Percentiles rank a stretch among this genome's conserved stretches.
These are phyloP conservation scores for Clusia tigrina DNA, from an alignment of 2,888 invertebrate genomes.

Conservation along the genomic window DNA sequence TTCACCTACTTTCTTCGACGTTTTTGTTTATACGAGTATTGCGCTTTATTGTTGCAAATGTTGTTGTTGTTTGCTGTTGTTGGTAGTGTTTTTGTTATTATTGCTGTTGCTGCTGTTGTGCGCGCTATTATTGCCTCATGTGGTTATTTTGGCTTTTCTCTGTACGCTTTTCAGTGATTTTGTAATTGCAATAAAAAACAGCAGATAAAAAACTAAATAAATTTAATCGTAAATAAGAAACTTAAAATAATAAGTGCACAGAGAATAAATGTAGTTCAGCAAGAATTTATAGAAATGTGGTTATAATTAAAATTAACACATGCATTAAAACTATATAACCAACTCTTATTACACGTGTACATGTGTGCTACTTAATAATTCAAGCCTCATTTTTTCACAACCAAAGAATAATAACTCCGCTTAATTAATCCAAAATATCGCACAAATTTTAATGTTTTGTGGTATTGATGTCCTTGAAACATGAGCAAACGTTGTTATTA, in stretches of 20 bases:
- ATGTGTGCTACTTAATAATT: too few species aligned
- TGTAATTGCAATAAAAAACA: not conserved
- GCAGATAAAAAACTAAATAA: not conserved
- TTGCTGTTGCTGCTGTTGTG: slow-evolving; percentile 3
- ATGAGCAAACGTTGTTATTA: not conserved
- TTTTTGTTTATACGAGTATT: slow-evolving; percentile 6
- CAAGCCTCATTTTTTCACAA: too few species aligned
- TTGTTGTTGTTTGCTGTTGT: slow-evolving; percentile 11
- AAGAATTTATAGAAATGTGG: too few species aligned
- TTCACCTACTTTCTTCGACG: slow-evolving; percentile 57
- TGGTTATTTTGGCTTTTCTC: not conserved
- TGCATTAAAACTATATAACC: too few species aligned
- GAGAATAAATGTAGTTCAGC: too few species aligned
- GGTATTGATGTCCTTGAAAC: not conserved
- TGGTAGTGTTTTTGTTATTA: not conserved
- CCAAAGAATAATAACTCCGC: too few species aligned
- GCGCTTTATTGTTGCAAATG: not conserved
- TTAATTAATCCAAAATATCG: too few species aligned
- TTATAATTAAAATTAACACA: too few species aligned
- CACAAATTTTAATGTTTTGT: slow-evolving; percentile 12
- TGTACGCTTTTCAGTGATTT: not conserved
- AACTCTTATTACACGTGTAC: too few species aligned
- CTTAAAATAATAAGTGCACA: too few species aligned
- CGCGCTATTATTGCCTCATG: not conserved
- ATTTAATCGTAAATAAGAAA: not conserved